Conservation (phyloP, 2,888 invertebrate genomes). For the Megastigmus dorsalis region DNA sequence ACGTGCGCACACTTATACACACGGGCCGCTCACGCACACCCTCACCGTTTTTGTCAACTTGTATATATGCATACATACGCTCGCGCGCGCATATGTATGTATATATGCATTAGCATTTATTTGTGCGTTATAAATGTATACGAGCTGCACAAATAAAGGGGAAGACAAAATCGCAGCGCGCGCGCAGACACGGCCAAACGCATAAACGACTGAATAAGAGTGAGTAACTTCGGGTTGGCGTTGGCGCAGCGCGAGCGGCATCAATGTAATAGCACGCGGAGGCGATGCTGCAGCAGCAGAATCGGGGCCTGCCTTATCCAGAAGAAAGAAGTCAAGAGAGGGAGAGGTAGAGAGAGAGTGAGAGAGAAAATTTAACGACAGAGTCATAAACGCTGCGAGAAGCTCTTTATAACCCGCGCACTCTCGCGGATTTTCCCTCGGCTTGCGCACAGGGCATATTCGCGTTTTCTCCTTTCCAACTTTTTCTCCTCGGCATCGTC, state of each 20-base stretch:
- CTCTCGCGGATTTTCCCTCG: slow-evolving; percentile 57
- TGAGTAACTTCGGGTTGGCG: slow-evolving; percentile 9
- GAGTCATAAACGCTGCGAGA: slow-evolving; percentile 67
- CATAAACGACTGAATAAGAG: background rate
- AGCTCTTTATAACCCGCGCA: slow-evolving; percentile 33
- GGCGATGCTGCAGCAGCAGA: slow-evolving; percentile 2
- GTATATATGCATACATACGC: background rate
- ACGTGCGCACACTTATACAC: background rate
- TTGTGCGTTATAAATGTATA: no score
- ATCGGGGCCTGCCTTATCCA: background rate
- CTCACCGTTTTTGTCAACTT: no score
- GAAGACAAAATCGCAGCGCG: background rate
- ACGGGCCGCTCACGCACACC: no score
- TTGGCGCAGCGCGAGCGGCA: slow-evolving; percentile 33
- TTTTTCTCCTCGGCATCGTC: slow-evolving; percentile 9
- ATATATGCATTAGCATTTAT: no score
- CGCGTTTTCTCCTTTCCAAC: background rate
- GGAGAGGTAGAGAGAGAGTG: background rate
- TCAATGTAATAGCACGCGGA: slow-evolving; percentile 48
- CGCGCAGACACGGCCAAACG: background rate
- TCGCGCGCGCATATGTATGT: background rate
- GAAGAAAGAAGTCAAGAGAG: background rate
- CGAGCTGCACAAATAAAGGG: background rate
- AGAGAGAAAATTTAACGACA: slow-evolving; percentile 66
- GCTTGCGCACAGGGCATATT: background rate